Evolutionary conservation across 2,888 invertebrate species (phyloP).

Genomic region (Desoria tigrina): DNA sequence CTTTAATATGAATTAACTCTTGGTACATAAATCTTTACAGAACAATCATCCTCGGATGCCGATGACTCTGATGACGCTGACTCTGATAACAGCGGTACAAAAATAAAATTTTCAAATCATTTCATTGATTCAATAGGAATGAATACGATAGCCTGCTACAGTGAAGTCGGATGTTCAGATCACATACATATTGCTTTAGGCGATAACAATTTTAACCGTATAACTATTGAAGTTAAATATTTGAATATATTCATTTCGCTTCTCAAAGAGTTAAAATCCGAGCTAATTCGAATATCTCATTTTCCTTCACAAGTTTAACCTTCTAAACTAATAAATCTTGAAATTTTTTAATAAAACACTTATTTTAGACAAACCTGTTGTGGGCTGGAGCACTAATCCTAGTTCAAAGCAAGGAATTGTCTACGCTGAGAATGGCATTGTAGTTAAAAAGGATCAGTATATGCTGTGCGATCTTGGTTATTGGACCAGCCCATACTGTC

Average conservation of each 20-base stretch:
- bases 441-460: not conserved
- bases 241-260: not conserved
- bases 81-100: not conserved
- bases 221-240: not conserved
- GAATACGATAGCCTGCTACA: not conserved
- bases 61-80: not conserved
- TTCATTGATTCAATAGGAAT: not conserved
- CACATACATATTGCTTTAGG: not conserved
- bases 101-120: not conserved
- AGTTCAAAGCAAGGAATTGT: not conserved
- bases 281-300: too few relatives aligned
- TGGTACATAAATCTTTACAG: too few relatives aligned
- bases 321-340: too few relatives aligned
- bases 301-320: too few relatives aligned
- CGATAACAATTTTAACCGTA: not conserved
- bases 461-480: not conserved
- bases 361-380: too few relatives aligned
- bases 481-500: not conserved
- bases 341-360: too few relatives aligned
- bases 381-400: not conserved
- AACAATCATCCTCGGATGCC: too few relatives aligned
- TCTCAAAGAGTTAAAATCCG: not conserved
- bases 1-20: too few relatives aligned
- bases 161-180: not conserved
- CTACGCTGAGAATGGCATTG: not conserved